phyloP scores from a whole-genome alignment of 2,113 vertebrate species.

The Peucedramus taeniatus region DNA sequence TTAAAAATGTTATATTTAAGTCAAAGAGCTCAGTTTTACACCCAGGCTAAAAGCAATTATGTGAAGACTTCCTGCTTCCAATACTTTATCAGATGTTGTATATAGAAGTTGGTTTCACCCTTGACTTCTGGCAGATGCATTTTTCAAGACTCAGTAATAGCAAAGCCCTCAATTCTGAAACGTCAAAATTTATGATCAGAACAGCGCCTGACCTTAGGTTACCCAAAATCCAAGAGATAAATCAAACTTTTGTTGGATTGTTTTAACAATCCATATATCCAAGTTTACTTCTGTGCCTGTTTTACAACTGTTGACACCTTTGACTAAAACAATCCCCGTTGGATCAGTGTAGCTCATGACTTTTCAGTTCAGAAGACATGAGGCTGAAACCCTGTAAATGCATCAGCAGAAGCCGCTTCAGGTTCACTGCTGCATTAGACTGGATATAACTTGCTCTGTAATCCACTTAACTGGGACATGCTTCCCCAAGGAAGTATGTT shows the following conservation, averaged over 20 bases:
- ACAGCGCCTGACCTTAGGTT: neutral
- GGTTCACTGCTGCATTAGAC: constrained; percentile 24
- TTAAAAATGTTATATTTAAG: neutral
- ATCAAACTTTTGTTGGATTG: neutral
- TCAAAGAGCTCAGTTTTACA: neutral
- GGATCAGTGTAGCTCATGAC: neutral
- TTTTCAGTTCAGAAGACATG: neutral
- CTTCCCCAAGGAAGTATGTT: constrained; percentile 42
- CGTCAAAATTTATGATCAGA: neutral
- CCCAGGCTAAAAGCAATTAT: neutral
- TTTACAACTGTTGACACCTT: neutral
- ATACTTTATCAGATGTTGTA: neutral
- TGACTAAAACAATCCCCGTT: neutral
- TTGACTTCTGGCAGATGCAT: neutral
- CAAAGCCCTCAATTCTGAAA: neutral
- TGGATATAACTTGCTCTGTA: constrained; percentile 31
- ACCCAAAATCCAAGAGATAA: neutral
- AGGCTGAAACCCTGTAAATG: neutral
- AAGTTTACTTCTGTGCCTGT: neutral
- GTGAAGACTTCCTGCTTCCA: neutral
- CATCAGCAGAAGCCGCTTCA: neutral
- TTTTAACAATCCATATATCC: neutral
- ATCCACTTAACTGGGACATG: constrained; percentile 47
- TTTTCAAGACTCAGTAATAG: neutral
- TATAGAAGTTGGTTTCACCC: neutral